Evolutionary conservation across 2,113 vertebrate genomes (phyloP).

Genomic region (Zingel zingel): DNA sequence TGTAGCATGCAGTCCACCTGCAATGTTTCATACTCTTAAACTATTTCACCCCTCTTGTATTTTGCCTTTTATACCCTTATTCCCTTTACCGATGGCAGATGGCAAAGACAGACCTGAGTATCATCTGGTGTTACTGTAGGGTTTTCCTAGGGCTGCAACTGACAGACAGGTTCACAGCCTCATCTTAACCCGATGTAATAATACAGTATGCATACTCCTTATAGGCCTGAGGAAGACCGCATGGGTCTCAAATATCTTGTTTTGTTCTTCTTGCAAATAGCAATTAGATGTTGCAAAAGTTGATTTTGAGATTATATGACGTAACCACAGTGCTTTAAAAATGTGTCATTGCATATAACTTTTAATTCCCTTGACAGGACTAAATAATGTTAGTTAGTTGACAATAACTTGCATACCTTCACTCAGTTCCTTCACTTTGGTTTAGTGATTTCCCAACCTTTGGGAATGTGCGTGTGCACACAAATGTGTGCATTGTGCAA

Average conservation of each 20-base stretch:
- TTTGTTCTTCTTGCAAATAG: background rate
- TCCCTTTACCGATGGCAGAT: constrained; percentile 26
- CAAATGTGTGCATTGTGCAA: constrained; percentile 33
- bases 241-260: background rate
- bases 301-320: background rate
- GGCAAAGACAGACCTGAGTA: constrained; percentile 46
- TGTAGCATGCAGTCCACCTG: background rate
- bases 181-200: constrained; percentile 6
- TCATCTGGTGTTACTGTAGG: constrained; percentile 55
- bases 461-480: background rate
- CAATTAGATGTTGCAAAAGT: background rate
- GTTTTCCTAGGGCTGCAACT: constrained; percentile 6
- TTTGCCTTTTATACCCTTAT: background rate
- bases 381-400: background rate
- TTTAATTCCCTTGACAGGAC: background rate
- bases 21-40: background rate
- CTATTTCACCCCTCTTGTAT: background rate
- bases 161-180: constrained; percentile 24
- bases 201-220: background rate
- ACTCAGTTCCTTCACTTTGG: background rate
- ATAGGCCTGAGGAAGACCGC: background rate
- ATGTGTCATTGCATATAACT: background rate
- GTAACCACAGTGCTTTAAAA: background rate
- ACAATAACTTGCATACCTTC: background rate
- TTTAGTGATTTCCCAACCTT: constrained; percentile 17